Evolutionary conservation across 2,888 invertebrate genomes (phyloP), one percentile per base, ranked within the genome.

Genomic region (Ditula angustiorana): DNA sequence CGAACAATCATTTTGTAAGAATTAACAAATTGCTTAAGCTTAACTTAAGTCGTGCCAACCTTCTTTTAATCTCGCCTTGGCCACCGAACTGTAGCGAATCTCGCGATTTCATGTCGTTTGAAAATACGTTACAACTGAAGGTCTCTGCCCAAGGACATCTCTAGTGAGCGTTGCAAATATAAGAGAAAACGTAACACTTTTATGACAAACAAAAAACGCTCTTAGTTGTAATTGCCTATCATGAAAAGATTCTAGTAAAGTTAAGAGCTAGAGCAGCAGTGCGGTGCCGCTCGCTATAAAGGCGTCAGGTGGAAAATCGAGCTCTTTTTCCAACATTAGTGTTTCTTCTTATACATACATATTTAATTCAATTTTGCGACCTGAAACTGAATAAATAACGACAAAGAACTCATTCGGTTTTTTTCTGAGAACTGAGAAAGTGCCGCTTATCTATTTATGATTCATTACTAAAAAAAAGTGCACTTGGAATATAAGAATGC

Each of bases 1-100:
- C 37, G 46, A 41, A 62, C 62, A 57, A 57, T 57, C 23, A 57
- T 62, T 62, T 62, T 57, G 62, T 53, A 64, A 64, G 58, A 59
- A 64, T 64, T 59, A 64, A 64, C 52, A n/a, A 64, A 64, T 64
- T 59, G 64, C 64, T 23, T 53, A 64, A 64, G 37, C 53, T 58
- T 53, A 26, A 52, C 16, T 59, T 46, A 19, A 41, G 52, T 37
- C 64, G 47, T 59, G 56, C 44, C 44, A 64, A 59, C 64, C 58
- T 64, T 64, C 52, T 49, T 57, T 49, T 47, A 44, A 58, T 63
- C 57, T 63, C 30, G 59, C 64, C 64, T 59, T 59, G 64, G 59
- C 23, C 52, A 44, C 19, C 56, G 41, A 24, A 59, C 28, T 64
- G 64, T 59, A 33, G 52, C 64, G 37, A 64, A 64, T 64, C 52